Conservation (phyloP, 2,888 invertebrate genomes). For the Cryptocephalus primarius region DNA sequence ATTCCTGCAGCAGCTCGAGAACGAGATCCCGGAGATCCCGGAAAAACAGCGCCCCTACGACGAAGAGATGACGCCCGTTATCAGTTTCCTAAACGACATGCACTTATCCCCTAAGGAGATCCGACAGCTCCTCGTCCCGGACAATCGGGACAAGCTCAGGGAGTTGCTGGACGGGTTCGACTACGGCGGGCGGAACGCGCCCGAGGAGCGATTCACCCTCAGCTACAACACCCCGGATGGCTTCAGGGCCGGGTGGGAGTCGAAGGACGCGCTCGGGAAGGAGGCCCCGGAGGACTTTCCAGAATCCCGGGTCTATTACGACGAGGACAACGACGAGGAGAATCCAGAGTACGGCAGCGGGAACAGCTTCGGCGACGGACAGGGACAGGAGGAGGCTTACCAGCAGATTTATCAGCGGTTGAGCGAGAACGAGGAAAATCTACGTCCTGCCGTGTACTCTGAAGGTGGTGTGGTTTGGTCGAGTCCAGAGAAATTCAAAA, state of each 20-base stretch:
- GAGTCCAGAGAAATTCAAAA: constrained; percentile 9
- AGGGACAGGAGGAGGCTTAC: constrained; percentile 3
- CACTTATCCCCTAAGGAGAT: constrained; percentile 24
- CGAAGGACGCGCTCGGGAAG: constrained; percentile 23
- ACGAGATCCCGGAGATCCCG: constrained; percentile 7
- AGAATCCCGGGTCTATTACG: constrained; percentile 47
- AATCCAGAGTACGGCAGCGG: constrained; percentile 30
- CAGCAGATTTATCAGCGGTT: constrained; percentile 26
- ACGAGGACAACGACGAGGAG: constrained; percentile 39
- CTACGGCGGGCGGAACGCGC: constrained; percentile 8
- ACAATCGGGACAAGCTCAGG: constrained; percentile 19
- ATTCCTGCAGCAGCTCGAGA: constrained; percentile 20
- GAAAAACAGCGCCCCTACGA: constrained; percentile 4
- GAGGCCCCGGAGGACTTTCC: constrained; percentile 26
- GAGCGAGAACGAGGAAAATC: constrained; percentile 17
- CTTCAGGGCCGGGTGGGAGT: constrained; percentile 37
- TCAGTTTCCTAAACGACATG: constrained; percentile 23
- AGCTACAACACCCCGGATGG: constrained; percentile 40
- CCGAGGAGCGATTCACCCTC: constrained; percentile 30
- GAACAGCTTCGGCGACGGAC: background rate
- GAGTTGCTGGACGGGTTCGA: constrained; percentile 20
- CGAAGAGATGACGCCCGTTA: constrained; percentile 20
- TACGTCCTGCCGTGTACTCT: constrained; percentile 41
- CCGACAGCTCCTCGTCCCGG: constrained; percentile 23
- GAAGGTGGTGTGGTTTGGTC: constrained; percentile 45